These are phyloP conservation scores for Sapajus apella DNA, from an alignment of 2,113 vertebrate species.

Conservation along the genomic window DNA sequence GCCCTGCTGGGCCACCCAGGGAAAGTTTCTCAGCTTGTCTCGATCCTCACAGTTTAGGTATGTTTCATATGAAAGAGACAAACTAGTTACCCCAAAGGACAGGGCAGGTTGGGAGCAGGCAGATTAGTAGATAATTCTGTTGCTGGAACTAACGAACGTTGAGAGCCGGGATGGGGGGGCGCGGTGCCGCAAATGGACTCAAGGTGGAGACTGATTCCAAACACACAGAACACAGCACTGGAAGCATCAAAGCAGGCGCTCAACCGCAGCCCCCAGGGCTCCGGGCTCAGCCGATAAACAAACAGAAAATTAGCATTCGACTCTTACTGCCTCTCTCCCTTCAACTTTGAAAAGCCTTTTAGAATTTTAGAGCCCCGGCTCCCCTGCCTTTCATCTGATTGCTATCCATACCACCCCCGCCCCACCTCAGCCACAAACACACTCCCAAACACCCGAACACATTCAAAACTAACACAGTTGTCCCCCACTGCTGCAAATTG, in stretches of 20 bases:
- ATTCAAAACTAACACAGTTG: constrained; percentile 47
- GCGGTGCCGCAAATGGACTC: neutral
- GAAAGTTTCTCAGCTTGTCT: constrained; percentile 62
- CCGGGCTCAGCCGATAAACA: neutral
- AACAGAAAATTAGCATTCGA: constrained; percentile 57
- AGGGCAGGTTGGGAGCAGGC: neutral
- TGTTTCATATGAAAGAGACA: neutral
- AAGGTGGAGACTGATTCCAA: neutral
- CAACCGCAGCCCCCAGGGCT: neutral
- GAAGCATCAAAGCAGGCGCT: neutral
- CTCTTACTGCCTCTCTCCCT: neutral
- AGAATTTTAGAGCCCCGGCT: constrained; percentile 22
- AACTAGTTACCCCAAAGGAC: neutral
- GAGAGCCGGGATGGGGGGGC: neutral
- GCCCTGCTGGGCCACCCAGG: neutral
- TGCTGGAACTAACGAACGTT: neutral
- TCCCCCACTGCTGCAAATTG: constrained; percentile 23
- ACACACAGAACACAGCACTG: neutral
- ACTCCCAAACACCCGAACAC: constrained; percentile 44
- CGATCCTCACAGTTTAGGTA: neutral
- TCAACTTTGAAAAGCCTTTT: constrained; percentile 60
- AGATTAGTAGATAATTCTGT: neutral
- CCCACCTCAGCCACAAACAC: constrained; percentile 18
- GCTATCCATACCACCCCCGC: no score
- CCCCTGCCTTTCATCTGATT: neutral